Evolutionary conservation across 2,113 vertebrate genomes (phyloP).

Genomic region (Macquaria australasica): DNA sequence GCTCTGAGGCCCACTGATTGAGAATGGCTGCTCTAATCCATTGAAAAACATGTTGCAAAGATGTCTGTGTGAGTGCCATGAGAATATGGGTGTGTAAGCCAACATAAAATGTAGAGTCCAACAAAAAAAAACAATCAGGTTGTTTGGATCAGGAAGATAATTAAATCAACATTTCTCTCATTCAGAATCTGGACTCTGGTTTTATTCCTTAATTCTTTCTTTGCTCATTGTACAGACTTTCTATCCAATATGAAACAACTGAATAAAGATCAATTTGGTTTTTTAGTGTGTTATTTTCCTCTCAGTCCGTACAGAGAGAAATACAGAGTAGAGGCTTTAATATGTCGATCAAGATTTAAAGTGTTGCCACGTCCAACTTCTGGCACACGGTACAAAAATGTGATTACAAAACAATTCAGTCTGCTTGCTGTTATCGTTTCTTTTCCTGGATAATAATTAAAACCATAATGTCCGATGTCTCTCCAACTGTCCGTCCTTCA

Average conservation of each 20-base stretch:
- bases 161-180: constrained; percentile 37
- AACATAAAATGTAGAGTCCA: constrained; percentile 1
- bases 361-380: constrained; percentile 1
- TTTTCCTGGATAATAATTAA: background rate
- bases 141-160: constrained; percentile 40
- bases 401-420: background rate
- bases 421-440: background rate
- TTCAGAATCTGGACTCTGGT: background rate
- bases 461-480: background rate
- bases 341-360: background rate
- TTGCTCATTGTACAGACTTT: background rate
- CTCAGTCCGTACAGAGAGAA: background rate
- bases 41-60: constrained; percentile 1
- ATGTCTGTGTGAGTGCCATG: background rate
- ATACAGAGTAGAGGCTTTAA: background rate
- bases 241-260: background rate
- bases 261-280: background rate
- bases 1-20: too few species aligned
- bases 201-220: background rate
- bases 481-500: background rate
- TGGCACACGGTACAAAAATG: background rate
- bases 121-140: constrained; percentile 6
- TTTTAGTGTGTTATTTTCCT: fast-evolving
- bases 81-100: background rate
- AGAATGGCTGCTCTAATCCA: too few species aligned